Conservation (phyloP, 1,140 invertebrate species). For the Hylaeus anthracinus region DNA sequence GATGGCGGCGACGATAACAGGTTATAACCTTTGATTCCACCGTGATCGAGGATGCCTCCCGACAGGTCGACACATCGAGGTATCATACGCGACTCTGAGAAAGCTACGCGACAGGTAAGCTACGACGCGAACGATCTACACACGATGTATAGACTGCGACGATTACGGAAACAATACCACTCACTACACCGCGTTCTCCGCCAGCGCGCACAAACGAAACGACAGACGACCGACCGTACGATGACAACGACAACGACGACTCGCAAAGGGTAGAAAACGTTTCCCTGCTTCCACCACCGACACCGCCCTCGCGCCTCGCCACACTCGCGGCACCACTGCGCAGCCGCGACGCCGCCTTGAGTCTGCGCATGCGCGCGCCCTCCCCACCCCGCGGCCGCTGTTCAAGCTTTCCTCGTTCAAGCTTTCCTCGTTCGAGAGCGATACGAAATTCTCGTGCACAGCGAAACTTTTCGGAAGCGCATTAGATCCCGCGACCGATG, state of each 20-base stretch:
- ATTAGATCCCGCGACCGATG: slow-evolving; percentile 14
- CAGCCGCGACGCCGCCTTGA: slow-evolving; percentile 63
- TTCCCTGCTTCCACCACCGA: slow-evolving; percentile 61
- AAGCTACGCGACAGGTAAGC: neutral
- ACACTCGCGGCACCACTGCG: slow-evolving; percentile 53
- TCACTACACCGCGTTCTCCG: slow-evolving; percentile 27
- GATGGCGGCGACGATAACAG: slow-evolving; percentile 23
- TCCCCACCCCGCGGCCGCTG: neutral
- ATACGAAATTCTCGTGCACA: slow-evolving; percentile 52
- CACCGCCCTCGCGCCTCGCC: slow-evolving; percentile 70
- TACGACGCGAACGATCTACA: neutral
- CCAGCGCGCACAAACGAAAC: slow-evolving; percentile 40
- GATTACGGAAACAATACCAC: slow-evolving; percentile 9
- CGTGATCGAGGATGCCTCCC: slow-evolving; percentile 30
- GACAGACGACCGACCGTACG: slow-evolving; percentile 22
- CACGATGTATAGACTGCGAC: neutral
- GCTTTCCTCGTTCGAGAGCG: slow-evolving; percentile 6
- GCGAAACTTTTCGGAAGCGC: slow-evolving; percentile 38
- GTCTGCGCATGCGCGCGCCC: slow-evolving; percentile 44
- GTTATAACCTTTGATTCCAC: slow-evolving; percentile 53
- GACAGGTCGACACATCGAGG: slow-evolving; percentile 37
- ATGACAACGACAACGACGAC: slow-evolving; percentile 41
- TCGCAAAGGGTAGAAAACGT: slow-evolving; percentile 50
- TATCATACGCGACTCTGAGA: slow-evolving; percentile 24
- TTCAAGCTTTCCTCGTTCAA: slow-evolving; percentile 22